phyloP scores from a whole-genome alignment of 35 echinoderm and acorn worm genomes.

The Ophioderma brevispina region DNA sequence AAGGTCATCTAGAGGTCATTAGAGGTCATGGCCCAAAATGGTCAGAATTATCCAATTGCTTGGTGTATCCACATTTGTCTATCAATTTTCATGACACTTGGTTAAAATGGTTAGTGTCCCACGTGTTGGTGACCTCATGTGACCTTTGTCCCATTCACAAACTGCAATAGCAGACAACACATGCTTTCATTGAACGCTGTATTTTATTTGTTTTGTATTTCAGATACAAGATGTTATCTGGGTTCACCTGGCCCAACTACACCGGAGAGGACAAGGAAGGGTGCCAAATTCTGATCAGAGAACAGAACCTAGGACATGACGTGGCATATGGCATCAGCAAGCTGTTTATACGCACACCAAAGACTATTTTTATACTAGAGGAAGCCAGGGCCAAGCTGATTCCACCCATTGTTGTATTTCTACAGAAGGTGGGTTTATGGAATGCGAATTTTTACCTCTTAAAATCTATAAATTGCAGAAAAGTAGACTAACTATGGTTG shows the following conservation, averaged over 20 bases:
- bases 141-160: too few species aligned
- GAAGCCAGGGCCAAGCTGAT: conserved; percentile 74
- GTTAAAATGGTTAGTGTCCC: too few species aligned
- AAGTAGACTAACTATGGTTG: background rate
- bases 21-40: too few species aligned
- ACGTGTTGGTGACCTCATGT: too few species aligned
- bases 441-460: background rate
- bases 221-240: conserved; percentile 96
- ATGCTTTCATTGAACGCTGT: too few species aligned
- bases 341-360: conserved; percentile 92
- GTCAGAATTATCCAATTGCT: too few species aligned
- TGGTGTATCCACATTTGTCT: too few species aligned
- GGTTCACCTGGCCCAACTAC: conserved; percentile 97
- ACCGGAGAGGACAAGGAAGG: conserved; percentile 67
- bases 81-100: too few species aligned
- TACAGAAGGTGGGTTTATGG: conserved; percentile 88
- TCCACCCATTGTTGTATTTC: conserved; percentile 78
- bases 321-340: conserved; percentile 92
- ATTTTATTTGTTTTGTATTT: too few species aligned
- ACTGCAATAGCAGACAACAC: too few species aligned
- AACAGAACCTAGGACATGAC: conserved; percentile 64
- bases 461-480: background rate
- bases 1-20: too few species aligned
- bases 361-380: conserved; percentile 88
- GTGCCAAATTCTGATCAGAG: conserved; percentile 58